These are phyloP conservation scores for Drosophila macrospina DNA, from an alignment of 2,888 invertebrate genomes.

Conservation along the genomic window DNA sequence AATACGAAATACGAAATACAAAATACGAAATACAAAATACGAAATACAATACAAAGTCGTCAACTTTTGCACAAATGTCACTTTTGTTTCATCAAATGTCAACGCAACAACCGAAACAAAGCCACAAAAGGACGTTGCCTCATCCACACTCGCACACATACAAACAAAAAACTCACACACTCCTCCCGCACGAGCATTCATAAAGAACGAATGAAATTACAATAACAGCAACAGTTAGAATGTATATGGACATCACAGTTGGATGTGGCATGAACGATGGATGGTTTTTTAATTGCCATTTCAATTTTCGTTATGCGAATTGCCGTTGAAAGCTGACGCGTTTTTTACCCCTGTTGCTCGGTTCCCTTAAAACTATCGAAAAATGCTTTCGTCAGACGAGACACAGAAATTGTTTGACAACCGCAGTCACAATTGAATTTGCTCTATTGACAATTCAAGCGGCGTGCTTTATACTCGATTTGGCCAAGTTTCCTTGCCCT, in stretches of 20 bases:
- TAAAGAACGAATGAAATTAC: constrained; percentile 74
- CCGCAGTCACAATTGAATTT: constrained; percentile 76
- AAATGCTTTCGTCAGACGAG: constrained; percentile 52
- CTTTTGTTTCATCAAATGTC: constrained; percentile 82
- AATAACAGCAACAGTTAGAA: constrained; percentile 59
- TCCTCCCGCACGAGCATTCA: constrained; percentile 17
- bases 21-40: constrained; percentile 21
- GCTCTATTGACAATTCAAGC: constrained; percentile 58
- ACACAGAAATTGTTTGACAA: constrained; percentile 71
- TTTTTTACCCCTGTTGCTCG: constrained; percentile 26
- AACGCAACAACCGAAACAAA: constrained; percentile 80
- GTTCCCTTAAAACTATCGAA: constrained; percentile 57
- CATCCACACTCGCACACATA: constrained; percentile 20
- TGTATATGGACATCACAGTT: constrained; percentile 46
- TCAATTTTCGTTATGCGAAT: constrained; percentile 77
- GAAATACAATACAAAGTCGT: constrained; percentile 70
- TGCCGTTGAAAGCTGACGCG: constrained; percentile 48
- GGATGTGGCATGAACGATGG: constrained; percentile 71
- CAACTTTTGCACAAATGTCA: constrained; percentile 78
- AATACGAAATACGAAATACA: constrained; percentile 21
- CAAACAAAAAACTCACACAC: constrained; percentile 6
- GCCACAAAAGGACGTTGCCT: constrained; percentile 70
- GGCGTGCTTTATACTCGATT: constrained; percentile 54
- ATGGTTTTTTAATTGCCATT: constrained; percentile 80
- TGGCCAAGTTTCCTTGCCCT: constrained; percentile 3